These are phyloP conservation scores for Elephas maximus DNA, from an alignment of 2,113 vertebrate genomes.

Conservation along the genomic window DNA sequence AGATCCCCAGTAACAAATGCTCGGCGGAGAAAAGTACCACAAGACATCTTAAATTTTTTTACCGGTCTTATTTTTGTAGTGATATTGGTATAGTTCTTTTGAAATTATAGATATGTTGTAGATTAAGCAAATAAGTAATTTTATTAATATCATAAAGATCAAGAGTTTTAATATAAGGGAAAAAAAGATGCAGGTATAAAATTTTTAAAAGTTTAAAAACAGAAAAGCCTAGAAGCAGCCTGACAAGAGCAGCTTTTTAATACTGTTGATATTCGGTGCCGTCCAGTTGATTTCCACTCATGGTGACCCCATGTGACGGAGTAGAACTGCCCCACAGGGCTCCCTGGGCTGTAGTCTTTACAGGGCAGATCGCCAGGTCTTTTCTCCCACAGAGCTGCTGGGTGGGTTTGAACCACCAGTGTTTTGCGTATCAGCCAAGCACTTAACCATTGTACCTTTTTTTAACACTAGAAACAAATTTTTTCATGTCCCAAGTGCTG, in stretches of 20 bases:
- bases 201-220: not conserved
- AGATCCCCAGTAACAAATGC: not conserved
- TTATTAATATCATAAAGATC: not conserved
- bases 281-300: not conserved
- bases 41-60: not conserved
- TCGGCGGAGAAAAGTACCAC: not conserved
- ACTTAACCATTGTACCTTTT: not conserved
- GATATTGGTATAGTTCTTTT: not conserved
- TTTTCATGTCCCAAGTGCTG: not conserved
- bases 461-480: not conserved
- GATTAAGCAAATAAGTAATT: not conserved
- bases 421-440: too few species aligned
- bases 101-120: not conserved
- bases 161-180: not conserved
- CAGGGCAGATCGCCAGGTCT: not conserved
- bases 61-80: not conserved
- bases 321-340: too few species aligned
- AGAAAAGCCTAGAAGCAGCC: not conserved
- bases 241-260: not conserved
- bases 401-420: not conserved
- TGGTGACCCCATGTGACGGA: not conserved
- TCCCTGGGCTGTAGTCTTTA: not conserved
- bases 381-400: not conserved
- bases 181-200: not conserved
- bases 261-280: too few species aligned